phyloP scores from a whole-genome alignment of 2,888 invertebrate species.

The Isoperla grammatica region DNA sequence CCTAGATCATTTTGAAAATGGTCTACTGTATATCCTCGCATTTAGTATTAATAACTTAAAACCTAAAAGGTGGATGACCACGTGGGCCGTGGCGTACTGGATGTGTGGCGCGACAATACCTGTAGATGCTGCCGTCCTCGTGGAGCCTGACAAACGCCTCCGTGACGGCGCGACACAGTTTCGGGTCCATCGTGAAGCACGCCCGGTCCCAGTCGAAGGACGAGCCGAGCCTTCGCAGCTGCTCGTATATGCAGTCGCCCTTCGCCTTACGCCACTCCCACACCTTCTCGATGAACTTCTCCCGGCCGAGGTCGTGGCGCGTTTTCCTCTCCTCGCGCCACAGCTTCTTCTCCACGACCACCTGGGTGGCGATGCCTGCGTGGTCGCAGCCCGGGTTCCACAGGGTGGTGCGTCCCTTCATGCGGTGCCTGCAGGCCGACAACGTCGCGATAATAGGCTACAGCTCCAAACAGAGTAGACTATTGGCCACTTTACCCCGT shows the following conservation, averaged over 20 bases:
- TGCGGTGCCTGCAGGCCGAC: constrained; percentile 66
- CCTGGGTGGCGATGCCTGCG: constrained; percentile 98
- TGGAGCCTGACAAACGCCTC: constrained; percentile 92
- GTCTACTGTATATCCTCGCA: too few species aligned
- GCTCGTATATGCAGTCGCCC: constrained; percentile 69
- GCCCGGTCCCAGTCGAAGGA: constrained; percentile 94
- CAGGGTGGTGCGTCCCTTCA: constrained; percentile 86
- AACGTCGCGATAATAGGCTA: too few species aligned
- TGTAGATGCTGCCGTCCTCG: constrained; percentile 83
- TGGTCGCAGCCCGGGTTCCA: constrained; percentile 99
- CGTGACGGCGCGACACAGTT: constrained; percentile 78
- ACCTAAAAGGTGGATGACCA: too few species aligned
- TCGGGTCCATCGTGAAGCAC: constrained; percentile 95
- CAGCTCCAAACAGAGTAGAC: too few species aligned
- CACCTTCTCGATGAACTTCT: constrained; percentile 84
- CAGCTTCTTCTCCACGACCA: constrained; percentile 94
- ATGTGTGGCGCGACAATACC: too few species aligned
- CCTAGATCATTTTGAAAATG: too few species aligned
- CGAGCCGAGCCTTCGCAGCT: constrained; percentile 81
- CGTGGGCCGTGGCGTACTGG: too few species aligned
- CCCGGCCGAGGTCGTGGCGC: constrained; percentile 91
- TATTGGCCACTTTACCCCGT: too few species aligned
- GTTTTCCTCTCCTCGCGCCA: constrained; percentile 82
- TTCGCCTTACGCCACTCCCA: constrained; percentile 95
- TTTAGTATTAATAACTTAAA: too few species aligned